Evolutionary conservation across 1,140 invertebrate genomes (phyloP), one percentile per base, ranked within the genome.

Genomic region (Drosophila novamexicana): DNA sequence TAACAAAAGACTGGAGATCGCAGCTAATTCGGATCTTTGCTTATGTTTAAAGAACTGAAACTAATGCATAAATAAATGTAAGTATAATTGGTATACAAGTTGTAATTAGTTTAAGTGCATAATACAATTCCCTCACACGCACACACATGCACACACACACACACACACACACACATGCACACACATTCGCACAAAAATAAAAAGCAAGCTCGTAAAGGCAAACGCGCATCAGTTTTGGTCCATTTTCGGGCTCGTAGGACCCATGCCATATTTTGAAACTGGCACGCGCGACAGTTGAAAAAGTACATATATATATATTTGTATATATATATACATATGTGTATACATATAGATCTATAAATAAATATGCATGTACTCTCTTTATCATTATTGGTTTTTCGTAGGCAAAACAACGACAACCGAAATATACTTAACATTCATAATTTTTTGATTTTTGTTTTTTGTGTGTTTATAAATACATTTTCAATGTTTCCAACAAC

Each of bases 391-490:
- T 45, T 42, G 18, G 42, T n/a, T 32, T 42, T 69, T 37, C 57
- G 39, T 18, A 58, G 52, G 53, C 61, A 57, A 71, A 65, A 57
- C 42, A 44, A 65, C 42, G 65, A 50, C 52, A 75, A 75, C 66
- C 57, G 16, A 69, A 75, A 69, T 75, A 77, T 77, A 58, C 75
- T 75, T 65, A 77, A 77, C 75, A 77, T 75, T 75, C 37, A 61
- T 77, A 75, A 68, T 42, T 67, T 54, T 34, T 57, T 47, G 36
- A 1, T 14, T n/a, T 65, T 65, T 64, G 62, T 62, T 42, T 50
- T 50, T 10, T 62, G 22, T 63, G 6, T 12, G 12, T 75, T 70
- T 69, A 75, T 79, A 86, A 86, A 88, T 86, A 86, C 79, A 86
- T 86, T 88, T 89, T 58, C 58, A 75, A 75, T 75, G 67, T 75